phyloP scores from a whole-genome alignment of 2,797 vertebrate genomes.

The Cryptoprocta ferox region DNA sequence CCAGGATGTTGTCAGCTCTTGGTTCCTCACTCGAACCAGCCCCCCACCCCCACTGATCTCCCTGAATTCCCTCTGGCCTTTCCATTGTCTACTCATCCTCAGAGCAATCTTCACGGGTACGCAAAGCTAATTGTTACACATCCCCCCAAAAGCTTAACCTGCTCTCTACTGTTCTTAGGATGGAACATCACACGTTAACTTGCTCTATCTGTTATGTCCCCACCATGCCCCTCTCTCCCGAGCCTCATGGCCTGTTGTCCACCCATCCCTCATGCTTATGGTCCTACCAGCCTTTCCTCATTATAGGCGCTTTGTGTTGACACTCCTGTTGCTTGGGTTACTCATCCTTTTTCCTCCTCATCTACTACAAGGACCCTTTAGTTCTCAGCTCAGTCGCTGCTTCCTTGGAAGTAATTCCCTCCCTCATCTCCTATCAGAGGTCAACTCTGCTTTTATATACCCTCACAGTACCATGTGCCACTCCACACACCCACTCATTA shows the following conservation, averaged over 20 bases:
- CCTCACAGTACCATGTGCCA: too few relatives aligned
- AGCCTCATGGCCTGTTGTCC: neutral
- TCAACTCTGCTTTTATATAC: neutral
- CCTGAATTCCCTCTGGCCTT: neutral
- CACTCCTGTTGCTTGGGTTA: accelerated
- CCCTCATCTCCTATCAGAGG: neutral
- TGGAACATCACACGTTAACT: neutral
- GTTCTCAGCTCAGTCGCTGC: neutral
- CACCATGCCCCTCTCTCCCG: too few relatives aligned
- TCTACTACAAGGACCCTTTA: neutral
- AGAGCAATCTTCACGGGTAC: neutral
- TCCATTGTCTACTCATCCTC: neutral
- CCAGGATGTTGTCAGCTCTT: neutral
- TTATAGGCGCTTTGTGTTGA: too few relatives aligned
- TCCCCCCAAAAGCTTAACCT: neutral
- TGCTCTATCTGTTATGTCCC: neutral
- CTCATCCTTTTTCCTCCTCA: neutral
- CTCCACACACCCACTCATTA: neutral
- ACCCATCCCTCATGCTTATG: neutral
- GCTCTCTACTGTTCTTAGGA: neutral
- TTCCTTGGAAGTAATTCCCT: neutral
- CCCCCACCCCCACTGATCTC: neutral
- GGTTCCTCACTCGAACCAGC: neutral
- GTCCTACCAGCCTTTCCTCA: neutral
- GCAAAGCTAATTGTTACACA: neutral